Conservation (phyloP, 2,797 vertebrate genomes). For the Molothrus ater region DNA sequence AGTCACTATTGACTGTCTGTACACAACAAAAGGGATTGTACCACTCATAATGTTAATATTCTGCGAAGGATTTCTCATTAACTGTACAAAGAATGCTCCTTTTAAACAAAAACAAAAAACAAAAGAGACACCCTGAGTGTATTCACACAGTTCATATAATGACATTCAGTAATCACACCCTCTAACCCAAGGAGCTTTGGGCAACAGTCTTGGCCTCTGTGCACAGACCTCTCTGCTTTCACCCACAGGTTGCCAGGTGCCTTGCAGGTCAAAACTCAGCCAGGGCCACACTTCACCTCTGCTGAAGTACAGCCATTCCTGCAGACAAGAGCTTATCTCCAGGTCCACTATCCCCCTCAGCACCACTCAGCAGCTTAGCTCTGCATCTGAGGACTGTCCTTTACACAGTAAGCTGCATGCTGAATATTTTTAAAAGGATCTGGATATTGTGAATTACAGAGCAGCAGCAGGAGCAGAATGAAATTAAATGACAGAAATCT, state of each 20-base stretch:
- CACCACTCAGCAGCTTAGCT: not conserved
- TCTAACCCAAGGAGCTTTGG: not conserved
- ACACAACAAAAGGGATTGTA: not conserved
- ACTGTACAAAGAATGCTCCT: not conserved
- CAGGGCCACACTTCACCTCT: not conserved
- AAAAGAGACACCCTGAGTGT: not conserved
- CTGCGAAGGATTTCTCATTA: not conserved
- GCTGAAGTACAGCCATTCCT: not conserved
- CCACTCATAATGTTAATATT: not conserved
- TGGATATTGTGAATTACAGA: not conserved
- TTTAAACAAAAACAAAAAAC: not conserved
- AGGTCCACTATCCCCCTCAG: not conserved
- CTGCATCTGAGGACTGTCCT: fast-evolving
- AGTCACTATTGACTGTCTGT: not conserved
- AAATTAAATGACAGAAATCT: not conserved
- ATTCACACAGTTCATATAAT: not conserved
- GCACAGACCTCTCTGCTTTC: fast-evolving
- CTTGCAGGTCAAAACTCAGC: not conserved
- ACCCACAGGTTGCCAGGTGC: not conserved
- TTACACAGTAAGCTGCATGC: not conserved
- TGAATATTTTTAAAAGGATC: not conserved
- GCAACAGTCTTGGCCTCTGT: not conserved
- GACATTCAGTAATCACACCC: not conserved
- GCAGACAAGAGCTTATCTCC: not conserved
- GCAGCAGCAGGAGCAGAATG: not conserved